phyloP scores from a whole-genome alignment of 2,797 vertebrate genomes.

The Melanotaenia maccullochi region DNA sequence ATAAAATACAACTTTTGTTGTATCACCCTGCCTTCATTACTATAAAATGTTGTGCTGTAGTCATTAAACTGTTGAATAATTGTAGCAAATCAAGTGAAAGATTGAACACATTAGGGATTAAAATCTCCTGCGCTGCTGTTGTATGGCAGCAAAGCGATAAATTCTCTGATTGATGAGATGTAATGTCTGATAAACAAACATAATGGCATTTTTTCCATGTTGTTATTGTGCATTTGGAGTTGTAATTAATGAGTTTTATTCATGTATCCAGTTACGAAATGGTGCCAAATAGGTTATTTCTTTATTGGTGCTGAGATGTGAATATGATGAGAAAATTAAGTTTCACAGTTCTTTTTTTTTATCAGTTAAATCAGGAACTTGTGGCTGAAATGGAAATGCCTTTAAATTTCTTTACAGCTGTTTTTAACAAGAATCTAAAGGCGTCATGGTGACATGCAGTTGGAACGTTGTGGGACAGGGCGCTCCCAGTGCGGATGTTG shows the following conservation, averaged over 20 bases:
- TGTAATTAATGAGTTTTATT: conserved; percentile 31
- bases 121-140: conserved; percentile 2
- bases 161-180: conserved; percentile 6
- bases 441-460: conserved; percentile 57
- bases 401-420: not conserved
- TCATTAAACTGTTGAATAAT: not conserved
- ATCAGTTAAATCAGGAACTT: not conserved
- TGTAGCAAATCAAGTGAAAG: not conserved
- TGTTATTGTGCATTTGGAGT: conserved; percentile 28
- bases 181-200: conserved; percentile 26
- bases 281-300: conserved; percentile 46
- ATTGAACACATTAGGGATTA: conserved; percentile 24
- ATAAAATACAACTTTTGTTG: not conserved
- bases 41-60: not conserved
- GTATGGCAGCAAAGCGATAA: not conserved
- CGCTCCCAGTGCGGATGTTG: conserved; percentile 18
- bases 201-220: conserved; percentile 8
- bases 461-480: conserved; percentile 28
- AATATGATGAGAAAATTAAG: conserved; percentile 46
- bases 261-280: conserved; percentile 41
- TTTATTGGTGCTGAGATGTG: conserved; percentile 55
- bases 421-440: conserved; percentile 57
- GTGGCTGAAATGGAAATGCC: not conserved
- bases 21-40: not conserved
- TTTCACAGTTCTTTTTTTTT: no score